Evolutionary conservation across 92 coral and sea anemone species (phyloP).

Genomic region (Palythoa grandis): DNA sequence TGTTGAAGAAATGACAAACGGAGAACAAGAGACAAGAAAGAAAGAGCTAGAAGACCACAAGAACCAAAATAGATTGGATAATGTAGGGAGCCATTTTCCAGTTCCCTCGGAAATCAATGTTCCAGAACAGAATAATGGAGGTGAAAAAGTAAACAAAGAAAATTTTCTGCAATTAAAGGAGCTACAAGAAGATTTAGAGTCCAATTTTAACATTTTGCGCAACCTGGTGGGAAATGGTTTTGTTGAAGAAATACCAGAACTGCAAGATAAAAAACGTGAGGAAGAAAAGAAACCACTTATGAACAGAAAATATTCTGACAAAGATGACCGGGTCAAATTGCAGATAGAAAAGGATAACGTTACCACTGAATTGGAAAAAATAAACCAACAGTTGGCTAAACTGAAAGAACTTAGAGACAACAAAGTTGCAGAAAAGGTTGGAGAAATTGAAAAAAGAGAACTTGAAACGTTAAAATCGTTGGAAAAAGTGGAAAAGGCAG

Average conservation of each 20-base stretch:
- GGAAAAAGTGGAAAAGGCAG: slow-evolving; percentile 49
- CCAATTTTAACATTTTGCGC: slow-evolving; percentile 67
- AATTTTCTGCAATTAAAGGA: slow-evolving; percentile 25
- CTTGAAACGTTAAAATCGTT: slow-evolving; percentile 51
- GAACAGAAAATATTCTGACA: slow-evolving; percentile 13
- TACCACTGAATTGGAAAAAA: slow-evolving; percentile 61
- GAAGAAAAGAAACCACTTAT: slow-evolving; percentile 11
- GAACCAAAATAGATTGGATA: not conserved
- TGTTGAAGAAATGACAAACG: not conserved
- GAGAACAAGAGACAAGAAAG: not conserved
- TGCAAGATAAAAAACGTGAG: slow-evolving; percentile 20
- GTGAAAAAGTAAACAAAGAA: slow-evolving; percentile 19
- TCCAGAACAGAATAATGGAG: not conserved
- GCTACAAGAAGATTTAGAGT: slow-evolving; percentile 59
- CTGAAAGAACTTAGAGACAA: slow-evolving; percentile 44
- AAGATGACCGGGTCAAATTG: slow-evolving; percentile 34
- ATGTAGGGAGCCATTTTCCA: not conserved
- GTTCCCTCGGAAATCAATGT: not conserved
- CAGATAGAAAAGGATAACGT: slow-evolving; percentile 60
- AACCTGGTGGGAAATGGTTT: slow-evolving; percentile 82
- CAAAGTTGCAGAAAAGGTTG: slow-evolving; percentile 44
- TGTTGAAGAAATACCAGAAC: slow-evolving; percentile 85
- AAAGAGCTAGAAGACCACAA: not conserved
- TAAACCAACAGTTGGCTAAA: slow-evolving; percentile 55
- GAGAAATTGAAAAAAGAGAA: slow-evolving; percentile 58